Evolutionary conservation across 2,113 vertebrate genomes (phyloP).

Genomic region (Caretta caretta): DNA sequence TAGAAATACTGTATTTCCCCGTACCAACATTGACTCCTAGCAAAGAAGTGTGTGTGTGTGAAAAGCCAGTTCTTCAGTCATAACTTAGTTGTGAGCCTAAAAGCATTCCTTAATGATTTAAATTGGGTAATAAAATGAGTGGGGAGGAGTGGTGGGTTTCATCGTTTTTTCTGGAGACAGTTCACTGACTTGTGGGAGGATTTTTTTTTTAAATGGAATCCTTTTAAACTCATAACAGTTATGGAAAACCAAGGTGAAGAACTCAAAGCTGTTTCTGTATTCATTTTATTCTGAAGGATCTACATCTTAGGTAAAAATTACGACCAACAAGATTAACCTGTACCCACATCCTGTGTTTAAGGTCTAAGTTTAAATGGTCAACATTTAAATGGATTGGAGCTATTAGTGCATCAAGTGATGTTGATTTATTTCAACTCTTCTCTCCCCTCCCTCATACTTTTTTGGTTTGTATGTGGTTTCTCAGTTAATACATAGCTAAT

Average conservation of each 20-base stretch:
- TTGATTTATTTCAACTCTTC: slow-evolving; percentile 80
- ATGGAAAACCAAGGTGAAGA: slow-evolving; percentile 82
- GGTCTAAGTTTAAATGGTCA: slow-evolving; percentile 78
- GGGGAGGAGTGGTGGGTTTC: slow-evolving; percentile 36
- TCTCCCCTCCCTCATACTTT: slow-evolving; percentile 79
- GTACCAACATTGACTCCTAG: slow-evolving; percentile 87
- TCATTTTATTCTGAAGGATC: slow-evolving; percentile 90
- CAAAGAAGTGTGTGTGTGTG: slow-evolving; percentile 87
- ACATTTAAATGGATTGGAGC: slow-evolving; percentile 82
- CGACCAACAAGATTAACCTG: slow-evolving; percentile 78
- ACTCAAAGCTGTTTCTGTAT: slow-evolving; percentile 86
- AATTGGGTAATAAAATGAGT: slow-evolving; percentile 75
- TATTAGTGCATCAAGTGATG: slow-evolving; percentile 89
- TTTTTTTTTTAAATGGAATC: slow-evolving; percentile 77
- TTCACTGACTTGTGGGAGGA: slow-evolving; percentile 64
- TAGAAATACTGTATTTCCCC: slow-evolving; percentile 88
- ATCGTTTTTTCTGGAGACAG: slow-evolving; percentile 58
- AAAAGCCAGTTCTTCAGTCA: slow-evolving; percentile 84
- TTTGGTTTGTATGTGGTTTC: slow-evolving; percentile 91
- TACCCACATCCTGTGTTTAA: slow-evolving; percentile 82
- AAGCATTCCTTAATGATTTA: slow-evolving; percentile 88
- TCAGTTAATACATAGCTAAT: slow-evolving; percentile 98
- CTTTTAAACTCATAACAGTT: slow-evolving; percentile 90
- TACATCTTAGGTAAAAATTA: slow-evolving; percentile 81
- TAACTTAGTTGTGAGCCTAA: slow-evolving; percentile 87